Base-by-base conservation (phyloP, 2,113 vertebrate species). In the Cephalopterus ornatus region DNA sequence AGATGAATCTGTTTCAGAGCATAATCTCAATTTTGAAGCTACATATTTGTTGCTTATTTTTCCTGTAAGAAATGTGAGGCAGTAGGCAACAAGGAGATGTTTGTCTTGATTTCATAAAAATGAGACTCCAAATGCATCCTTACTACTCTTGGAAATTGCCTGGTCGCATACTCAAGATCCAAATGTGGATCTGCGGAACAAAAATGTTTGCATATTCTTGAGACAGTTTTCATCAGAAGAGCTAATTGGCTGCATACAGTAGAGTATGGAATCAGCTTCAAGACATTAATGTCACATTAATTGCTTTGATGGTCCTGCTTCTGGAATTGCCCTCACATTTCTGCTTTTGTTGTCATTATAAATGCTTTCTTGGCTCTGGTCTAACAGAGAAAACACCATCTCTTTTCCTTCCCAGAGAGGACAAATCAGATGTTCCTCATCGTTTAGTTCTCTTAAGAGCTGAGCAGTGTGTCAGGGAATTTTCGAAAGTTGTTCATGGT, bases 31-130 rank as follows among this genome's bases (percentile, higher is more conserved):
- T 93, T 75, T 58, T 61, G 65, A 88, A 67, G 67, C 59, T 92
- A 66, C 14, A 3, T 47, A 65, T 85, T 55, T 85, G 30, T 91
- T 91, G 53, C 37, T 75, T 78, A 13, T 71, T 96, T 92, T 81
- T 83, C 35, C 37, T 87, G 11, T 72, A 81, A 95, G 79, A 95
- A 96, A 96, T 85, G 75, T 87, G 88, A 95, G 89, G 66, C 68
- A 85, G 72, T 70, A 92, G 89, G 75, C 44, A 78, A 92, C 13
- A 80, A 77, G 46, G 46, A 93, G 39, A 67, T 81, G 77, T 47
- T 89, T 61, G 7, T 62, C 50, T 87, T 63, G 18, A 86, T 88
- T 63, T 78, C 35, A 53, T 80, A 49, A 89, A 88, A 91, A 63
- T 33, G 33, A 95, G 28, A 78, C 33, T 96, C 35, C 62, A 73